Base-by-base conservation (phyloP, 2,113 vertebrate genomes). In the Oryzias javanicus region DNA sequence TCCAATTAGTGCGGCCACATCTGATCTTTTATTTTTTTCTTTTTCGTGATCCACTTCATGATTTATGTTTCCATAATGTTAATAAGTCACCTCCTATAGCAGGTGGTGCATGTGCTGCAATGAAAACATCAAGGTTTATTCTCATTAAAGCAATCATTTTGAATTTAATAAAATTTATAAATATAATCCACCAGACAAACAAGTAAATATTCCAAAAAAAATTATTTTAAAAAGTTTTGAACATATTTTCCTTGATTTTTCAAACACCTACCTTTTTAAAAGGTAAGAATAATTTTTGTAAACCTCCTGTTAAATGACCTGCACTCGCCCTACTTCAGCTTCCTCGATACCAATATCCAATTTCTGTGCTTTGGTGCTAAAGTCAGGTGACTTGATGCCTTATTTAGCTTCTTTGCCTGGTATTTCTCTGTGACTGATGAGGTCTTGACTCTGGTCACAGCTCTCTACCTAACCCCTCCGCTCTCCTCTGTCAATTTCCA, bases 371-470 rank as follows among this genome's bases (percentile, higher is more conserved):
- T 63, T 17, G 66, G 64, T 54, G 72, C 76, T 47, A 62, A 61
- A 67, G 69, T 75, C 65, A 79, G 55, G 61, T 67, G 66, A 64
- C 72, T 80, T 73, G 69, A 71, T 82, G 66, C 66, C 82, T 82
- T 78, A 70, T 80, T 77, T 72, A 69, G 70, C 60, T 16, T 65
- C 72, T 73, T 67, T 57, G 53, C 49, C 72, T 59, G 56, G 49
- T 49, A 61, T 70, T 78, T 54, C 49, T 61, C 54, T 67, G 65
- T 42, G 12, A 47, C 78, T 73, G 71, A 86, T 77, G 71, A 81
- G 71, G 79, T 78, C 67, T 74, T 72, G 78, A 76, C 82, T 76
- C 57, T 5, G 62, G 78, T 83, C 78, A 83, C 76, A 85, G 74
- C 56, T 76, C 64, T 70, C 47, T 58, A 67, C 60, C 56, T 72